A percentile compares a stretch with the other conserved stretches of the same genome.
phyloP scores from a whole-genome alignment of 2,797 vertebrate species.

The Mormyrus hasselquistii region DNA sequence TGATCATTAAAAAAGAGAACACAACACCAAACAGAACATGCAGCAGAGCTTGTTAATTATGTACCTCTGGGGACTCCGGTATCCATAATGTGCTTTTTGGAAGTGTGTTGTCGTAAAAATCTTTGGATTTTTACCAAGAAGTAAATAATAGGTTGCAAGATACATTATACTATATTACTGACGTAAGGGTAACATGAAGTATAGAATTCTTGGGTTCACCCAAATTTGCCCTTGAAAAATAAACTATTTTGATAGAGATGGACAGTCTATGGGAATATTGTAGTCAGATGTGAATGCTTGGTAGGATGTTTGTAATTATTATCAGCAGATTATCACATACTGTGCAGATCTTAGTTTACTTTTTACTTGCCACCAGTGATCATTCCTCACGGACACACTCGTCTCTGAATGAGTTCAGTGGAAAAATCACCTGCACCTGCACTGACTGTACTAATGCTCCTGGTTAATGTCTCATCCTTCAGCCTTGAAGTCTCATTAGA shows the following conservation, averaged over 20 bases:
- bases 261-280: not conserved
- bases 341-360: not conserved
- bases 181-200: not conserved
- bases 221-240: not conserved
- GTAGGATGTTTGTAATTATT: not conserved
- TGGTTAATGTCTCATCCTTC: not conserved
- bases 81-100: not conserved
- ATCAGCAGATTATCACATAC: not conserved
- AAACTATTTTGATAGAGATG: not conserved
- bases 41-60: not conserved
- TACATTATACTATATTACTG: not conserved
- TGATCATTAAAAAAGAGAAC: not conserved
- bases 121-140: not conserved
- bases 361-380: not conserved
- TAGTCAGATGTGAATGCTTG: not conserved
- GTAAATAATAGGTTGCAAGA: not conserved
- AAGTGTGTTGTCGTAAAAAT: not conserved
- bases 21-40: not conserved
- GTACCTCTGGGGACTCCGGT: not conserved
- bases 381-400: not conserved
- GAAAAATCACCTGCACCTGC: not conserved
- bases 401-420: not conserved
- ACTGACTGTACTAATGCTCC: not conserved
- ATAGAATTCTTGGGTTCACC: not conserved
- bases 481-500: not conserved